A percentile compares a stretch with the other conserved stretches of the same genome.
Evolutionary conservation across 2,113 vertebrate species (phyloP).

Genomic region (Taxidea taxus): DNA sequence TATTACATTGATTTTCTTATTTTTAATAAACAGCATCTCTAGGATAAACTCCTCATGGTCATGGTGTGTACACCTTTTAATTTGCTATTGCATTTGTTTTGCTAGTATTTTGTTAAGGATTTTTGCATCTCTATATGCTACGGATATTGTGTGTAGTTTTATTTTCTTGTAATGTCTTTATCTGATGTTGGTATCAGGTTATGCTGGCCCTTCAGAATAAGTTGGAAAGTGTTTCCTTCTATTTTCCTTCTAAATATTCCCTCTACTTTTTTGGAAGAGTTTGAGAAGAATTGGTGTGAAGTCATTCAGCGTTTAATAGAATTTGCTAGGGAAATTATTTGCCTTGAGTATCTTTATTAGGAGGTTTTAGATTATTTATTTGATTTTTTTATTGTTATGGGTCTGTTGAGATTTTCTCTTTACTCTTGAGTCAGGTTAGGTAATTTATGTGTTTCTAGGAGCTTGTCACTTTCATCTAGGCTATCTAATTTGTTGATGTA

Average conservation of each 20-base stretch:
- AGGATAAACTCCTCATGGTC: not conserved
- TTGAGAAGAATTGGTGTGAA: not conserved
- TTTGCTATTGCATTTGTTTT: not conserved
- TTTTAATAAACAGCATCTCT: not conserved
- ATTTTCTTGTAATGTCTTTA: not conserved
- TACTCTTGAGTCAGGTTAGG: not conserved
- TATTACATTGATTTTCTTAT: not conserved
- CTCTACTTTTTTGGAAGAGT: not conserved
- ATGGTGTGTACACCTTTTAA: not conserved
- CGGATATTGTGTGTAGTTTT: not conserved
- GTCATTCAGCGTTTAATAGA: not conserved
- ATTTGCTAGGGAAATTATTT: not conserved
- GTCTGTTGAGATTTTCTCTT: not conserved
- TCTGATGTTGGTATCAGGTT: not conserved
- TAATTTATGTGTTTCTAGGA: not conserved
- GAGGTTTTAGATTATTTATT: not conserved
- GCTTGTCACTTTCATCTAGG: not conserved
- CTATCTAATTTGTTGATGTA: not conserved
- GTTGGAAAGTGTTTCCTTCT: not conserved
- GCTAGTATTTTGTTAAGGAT: not conserved
- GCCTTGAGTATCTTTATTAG: not conserved
- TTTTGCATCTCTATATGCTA: not conserved
- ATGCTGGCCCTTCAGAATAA: not conserved
- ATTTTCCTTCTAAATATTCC: no score
- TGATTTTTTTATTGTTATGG: not conserved